phyloP scores from a whole-genome alignment of 2,888 invertebrate species.

The Octonoba sinensis region DNA sequence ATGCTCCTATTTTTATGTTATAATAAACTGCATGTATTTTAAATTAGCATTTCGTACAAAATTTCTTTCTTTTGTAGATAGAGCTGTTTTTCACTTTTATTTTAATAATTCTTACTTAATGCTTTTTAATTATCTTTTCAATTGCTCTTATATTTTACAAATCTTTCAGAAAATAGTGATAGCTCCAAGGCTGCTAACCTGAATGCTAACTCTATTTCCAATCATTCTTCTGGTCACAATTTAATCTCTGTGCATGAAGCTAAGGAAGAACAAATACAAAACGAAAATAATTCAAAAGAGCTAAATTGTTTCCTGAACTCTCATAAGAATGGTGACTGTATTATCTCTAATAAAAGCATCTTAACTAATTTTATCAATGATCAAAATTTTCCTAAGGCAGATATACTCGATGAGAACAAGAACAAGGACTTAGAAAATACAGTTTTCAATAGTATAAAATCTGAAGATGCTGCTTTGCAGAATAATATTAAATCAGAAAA shows the following conservation, averaged over 20 bases:
- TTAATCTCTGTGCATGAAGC: constrained; percentile 19
- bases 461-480: not conserved
- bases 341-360: not conserved
- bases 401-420: constrained; percentile 10
- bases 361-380: not conserved
- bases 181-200: constrained; percentile 32
- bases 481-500: not conserved
- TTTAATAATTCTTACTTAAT: not conserved
- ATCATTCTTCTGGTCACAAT: constrained; percentile 23
- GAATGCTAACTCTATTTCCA: constrained; percentile 39
- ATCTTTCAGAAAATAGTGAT: constrained; percentile 42
- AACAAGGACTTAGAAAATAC: too few species aligned
- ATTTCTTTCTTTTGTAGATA: too few species aligned
- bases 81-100: too few species aligned
- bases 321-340: constrained; percentile 3
- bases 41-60: too few species aligned
- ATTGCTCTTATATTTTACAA: constrained; percentile 38
- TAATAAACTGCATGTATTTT: too few species aligned
- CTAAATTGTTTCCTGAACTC: not conserved
- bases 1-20: too few species aligned
- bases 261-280: constrained; percentile 2
- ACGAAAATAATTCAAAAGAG: not conserved
- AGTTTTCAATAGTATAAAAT: too few species aligned
- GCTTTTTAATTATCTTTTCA: constrained; percentile 8
- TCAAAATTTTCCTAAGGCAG: not conserved